A percentile compares a stretch with the other conserved stretches of the same genome.
These are phyloP conservation scores for Troides oblongomaculatus DNA, from an alignment of 2,888 invertebrate genomes.

Conservation along the genomic window DNA sequence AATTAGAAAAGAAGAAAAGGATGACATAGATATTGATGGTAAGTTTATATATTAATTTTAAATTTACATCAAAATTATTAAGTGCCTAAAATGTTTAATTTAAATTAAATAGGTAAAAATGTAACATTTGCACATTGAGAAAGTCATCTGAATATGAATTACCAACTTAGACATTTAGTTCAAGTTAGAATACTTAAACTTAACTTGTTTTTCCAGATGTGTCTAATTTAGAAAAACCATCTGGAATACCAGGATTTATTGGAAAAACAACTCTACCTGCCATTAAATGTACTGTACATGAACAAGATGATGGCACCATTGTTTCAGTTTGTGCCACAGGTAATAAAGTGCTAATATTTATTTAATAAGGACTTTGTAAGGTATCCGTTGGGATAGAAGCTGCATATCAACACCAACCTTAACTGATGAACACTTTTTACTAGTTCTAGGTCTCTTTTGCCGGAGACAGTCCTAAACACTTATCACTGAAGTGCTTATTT, in stretches of 20 bases:
- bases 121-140: no score
- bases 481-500: no score
- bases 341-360: slow-evolving; percentile 32
- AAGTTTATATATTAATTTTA: slow-evolving; percentile 30
- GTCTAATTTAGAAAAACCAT: slow-evolving; percentile 82
- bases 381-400: no score
- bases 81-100: no score
- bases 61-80: background rate
- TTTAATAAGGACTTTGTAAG: no score
- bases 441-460: no score
- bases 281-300: slow-evolving; percentile 87
- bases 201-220: slow-evolving; percentile 81
- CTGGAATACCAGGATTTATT: slow-evolving; percentile 71
- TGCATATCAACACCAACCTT: no score
- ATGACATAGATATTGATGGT: slow-evolving; percentile 84
- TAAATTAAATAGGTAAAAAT: no score
- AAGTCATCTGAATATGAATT: no score
- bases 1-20: slow-evolving; percentile 63
- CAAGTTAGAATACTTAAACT: background rate
- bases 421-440: no score
- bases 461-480: no score
- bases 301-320: slow-evolving; percentile 95
- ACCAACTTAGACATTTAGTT: no score
- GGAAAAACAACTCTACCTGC: slow-evolving; percentile 69
- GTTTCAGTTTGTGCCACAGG: slow-evolving; percentile 92